Conservation (phyloP, 1,140 invertebrate species). For the Atta texana region DNA sequence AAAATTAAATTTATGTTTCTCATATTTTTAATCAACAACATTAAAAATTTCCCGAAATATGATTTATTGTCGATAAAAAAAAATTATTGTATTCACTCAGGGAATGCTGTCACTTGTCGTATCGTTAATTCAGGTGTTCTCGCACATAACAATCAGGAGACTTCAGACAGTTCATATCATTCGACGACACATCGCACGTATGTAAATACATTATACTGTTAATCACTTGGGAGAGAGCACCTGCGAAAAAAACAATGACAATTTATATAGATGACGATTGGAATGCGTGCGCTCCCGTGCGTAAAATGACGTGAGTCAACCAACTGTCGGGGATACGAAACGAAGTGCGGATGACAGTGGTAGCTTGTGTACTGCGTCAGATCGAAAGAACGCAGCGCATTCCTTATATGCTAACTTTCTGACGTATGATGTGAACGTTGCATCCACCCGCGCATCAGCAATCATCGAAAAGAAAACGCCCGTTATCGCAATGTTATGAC, state of each 20-base stretch:
- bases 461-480: constrained; percentile 1
- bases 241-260: constrained; percentile 73
- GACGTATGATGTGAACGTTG: not conserved
- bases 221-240: constrained; percentile 62
- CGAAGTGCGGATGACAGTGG: constrained; percentile 44
- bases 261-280: constrained; percentile 71
- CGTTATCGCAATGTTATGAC: constrained; percentile 42
- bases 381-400: constrained; percentile 49
- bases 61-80: not conserved
- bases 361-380: constrained; percentile 47
- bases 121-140: constrained; percentile 1
- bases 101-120: not conserved
- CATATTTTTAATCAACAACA: not conserved
- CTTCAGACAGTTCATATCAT: not conserved
- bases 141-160: constrained; percentile 5
- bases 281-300: constrained; percentile 67
- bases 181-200: not conserved
- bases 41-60: not conserved
- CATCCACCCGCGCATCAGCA: constrained; percentile 21
- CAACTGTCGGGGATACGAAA: constrained; percentile 63
- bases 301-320: constrained; percentile 64
- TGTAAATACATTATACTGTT: constrained; percentile 32
- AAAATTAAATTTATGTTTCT: not conserved
- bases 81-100: constrained; percentile 6
- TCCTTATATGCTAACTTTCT: not conserved